Conservation (phyloP, 1,140 invertebrate species). For the Halictus rubicundus region DNA sequence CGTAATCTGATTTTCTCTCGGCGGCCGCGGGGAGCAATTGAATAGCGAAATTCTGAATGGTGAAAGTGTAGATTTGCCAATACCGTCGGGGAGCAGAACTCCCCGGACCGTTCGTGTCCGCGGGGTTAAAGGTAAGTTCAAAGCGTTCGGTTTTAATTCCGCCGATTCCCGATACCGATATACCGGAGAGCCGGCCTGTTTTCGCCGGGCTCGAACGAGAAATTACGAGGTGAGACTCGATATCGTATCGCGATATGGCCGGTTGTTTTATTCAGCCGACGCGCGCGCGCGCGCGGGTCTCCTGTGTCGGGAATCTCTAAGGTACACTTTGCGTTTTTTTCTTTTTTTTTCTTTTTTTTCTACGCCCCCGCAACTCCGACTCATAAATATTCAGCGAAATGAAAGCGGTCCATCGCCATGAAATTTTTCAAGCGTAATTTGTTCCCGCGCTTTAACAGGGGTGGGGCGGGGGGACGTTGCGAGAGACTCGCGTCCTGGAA, state of each 20-base stretch:
- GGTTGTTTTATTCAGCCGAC: conserved; percentile 31
- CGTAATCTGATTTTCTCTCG: too few species aligned
- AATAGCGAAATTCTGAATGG: too few species aligned
- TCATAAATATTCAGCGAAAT: conserved; percentile 48
- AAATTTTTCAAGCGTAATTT: conserved; percentile 8
- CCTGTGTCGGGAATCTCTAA: conserved; percentile 19
- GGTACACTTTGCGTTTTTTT: conserved; percentile 1
- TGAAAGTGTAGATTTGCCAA: too few species aligned
- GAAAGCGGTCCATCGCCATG: conserved; percentile 16
- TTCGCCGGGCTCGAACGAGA: not conserved
- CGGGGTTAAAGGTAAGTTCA: conserved; percentile 3
- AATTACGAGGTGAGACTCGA: conserved; percentile 34
- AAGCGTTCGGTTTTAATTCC: conserved; percentile 47
- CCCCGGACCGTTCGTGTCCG: too few species aligned
- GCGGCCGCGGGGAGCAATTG: too few species aligned
- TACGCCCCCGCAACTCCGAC: not conserved
- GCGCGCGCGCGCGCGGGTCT: conserved; percentile 23
- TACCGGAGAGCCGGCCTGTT: not conserved
- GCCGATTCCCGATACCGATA: conserved; percentile 10
- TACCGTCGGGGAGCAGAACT: too few species aligned
- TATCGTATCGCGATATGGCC: conserved; percentile 30
- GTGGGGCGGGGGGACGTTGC: too few species aligned
- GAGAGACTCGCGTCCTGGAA: not conserved
- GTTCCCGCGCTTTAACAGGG: not conserved
- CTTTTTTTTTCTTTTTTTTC: too few species aligned